A percentile compares a stretch with the other conserved stretches of the same genome.
phyloP scores from a whole-genome alignment of 2,888 invertebrate species.

The Dromius quadrimaculatus region DNA sequence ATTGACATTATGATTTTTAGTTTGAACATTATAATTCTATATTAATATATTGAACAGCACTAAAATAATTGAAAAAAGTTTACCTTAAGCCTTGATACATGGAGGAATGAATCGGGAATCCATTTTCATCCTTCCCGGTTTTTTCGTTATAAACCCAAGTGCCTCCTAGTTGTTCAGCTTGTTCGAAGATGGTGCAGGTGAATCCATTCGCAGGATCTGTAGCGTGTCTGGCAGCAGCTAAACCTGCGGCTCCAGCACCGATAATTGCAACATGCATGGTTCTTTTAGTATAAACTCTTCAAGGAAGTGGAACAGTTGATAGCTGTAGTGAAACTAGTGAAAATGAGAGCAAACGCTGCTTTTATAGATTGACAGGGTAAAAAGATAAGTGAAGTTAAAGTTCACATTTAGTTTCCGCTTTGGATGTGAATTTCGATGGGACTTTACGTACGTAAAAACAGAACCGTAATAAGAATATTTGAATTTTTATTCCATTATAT shows the following conservation, averaged over 20 bases:
- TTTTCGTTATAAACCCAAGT: constrained; percentile 86
- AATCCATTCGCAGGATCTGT: constrained; percentile 62
- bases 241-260: constrained; percentile 88
- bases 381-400: constrained; percentile 23
- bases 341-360: too few relatives aligned
- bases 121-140: constrained; percentile 70
- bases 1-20: too few relatives aligned
- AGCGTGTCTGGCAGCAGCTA: constrained; percentile 79
- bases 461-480: neutral
- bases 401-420: constrained; percentile 30
- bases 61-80: constrained; percentile 51
- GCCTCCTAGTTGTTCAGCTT: constrained; percentile 79
- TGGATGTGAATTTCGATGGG: constrained; percentile 38
- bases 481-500: too few relatives aligned
- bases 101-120: constrained; percentile 73
- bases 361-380: constrained; percentile 23
- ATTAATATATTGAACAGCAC: constrained; percentile 50
- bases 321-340: neutral
- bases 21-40: too few relatives aligned
- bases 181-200: constrained; percentile 78
- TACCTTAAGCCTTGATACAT: constrained; percentile 79
- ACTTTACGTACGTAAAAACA: constrained; percentile 21
- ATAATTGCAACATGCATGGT: constrained; percentile 75
- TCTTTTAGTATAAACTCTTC: too few relatives aligned
- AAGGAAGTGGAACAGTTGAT: neutral